Base-by-base conservation (phyloP, 2,888 invertebrate species). In the Aleiodes alternator region DNA sequence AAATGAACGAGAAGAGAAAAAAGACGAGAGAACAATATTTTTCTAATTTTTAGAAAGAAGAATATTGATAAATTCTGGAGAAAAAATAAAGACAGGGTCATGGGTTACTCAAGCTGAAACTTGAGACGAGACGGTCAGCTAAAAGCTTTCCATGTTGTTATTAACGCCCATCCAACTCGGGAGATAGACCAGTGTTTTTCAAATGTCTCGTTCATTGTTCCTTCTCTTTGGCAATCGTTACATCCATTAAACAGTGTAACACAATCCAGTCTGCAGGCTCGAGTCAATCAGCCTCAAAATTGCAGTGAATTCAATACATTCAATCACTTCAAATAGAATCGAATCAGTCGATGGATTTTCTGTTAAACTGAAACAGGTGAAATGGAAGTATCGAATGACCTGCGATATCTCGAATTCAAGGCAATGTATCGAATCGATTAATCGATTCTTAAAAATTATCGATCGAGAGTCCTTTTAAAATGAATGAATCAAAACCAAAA, bases 61-160 rank as follows among this genome's bases (percentile, higher is more conserved):
- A 43, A 43, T 43, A 57, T 23, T 57, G 29, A 16, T 11, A 29
- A 11, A 31, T 29, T 57, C 16, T 8, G 3, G 9, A 29, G 57
- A 16, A 11, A 57, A 11, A 57, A 29, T 12, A 12, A 43, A 57
- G 3, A 57, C 57, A 29, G 6, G 29, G 31, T 16, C 11, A 61
- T 61, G 14, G 34, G 61, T 8, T 38, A 61, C 34, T 38, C 8
- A 11, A 61, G 38, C 31, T 61, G 61, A 38, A 61, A 61, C 34
- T 12, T 14, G 61, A 61, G 61, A 61, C 61, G 34, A 61, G 61
- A 61, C 38, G 61, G 61, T 61, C 61, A 61, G 61, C 61, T 61
- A 61, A 61, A 61, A 34, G 61, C 9, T 61, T 34, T 8, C 38
- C 38, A 11, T 31, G 61, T 61, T 61, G 38, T 61, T 23, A 61